These are phyloP conservation scores for Danio kyathit DNA, from an alignment of 2,797 vertebrate genomes.

Conservation along the genomic window DNA sequence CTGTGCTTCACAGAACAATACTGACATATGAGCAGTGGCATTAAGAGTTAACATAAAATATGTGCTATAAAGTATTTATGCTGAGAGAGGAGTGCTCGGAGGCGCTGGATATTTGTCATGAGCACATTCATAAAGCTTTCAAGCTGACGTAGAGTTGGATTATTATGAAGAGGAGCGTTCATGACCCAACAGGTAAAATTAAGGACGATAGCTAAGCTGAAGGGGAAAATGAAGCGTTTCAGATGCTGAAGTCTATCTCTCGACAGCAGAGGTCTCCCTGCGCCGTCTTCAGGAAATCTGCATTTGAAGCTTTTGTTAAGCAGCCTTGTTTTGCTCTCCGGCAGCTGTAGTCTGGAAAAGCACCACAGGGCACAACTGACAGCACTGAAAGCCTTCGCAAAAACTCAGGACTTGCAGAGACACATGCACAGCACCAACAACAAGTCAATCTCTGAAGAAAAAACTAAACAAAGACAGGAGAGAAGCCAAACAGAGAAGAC, in stretches of 20 bases:
- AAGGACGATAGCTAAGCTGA: neutral
- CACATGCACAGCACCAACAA: constrained; percentile 26
- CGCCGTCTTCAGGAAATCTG: constrained; percentile 13
- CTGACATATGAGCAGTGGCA: constrained; percentile 15
- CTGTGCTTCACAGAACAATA: constrained; percentile 12
- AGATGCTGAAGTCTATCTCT: constrained; percentile 19
- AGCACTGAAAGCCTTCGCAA: constrained; percentile 26
- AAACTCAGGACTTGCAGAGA: constrained; percentile 59
- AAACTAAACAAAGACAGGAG: neutral
- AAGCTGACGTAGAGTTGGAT: neutral
- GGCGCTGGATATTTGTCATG: neutral
- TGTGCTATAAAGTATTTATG: neutral
- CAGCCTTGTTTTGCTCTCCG: constrained; percentile 21
- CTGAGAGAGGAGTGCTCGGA: neutral
- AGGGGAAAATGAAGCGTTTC: neutral
- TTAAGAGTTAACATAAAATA: neutral
- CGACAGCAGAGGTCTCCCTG: constrained; percentile 74
- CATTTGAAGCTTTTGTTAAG: constrained; percentile 47
- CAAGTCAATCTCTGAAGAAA: neutral
- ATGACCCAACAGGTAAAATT: constrained; percentile 11
- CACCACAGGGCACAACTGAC: constrained; percentile 48
- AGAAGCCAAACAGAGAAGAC: neutral
- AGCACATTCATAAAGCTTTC: constrained; percentile 8
- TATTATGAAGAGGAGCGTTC: neutral
- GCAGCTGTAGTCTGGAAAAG: constrained; percentile 33